Conservation (phyloP, 2,888 invertebrate species). For the Macrosoma leucophasiata region DNA sequence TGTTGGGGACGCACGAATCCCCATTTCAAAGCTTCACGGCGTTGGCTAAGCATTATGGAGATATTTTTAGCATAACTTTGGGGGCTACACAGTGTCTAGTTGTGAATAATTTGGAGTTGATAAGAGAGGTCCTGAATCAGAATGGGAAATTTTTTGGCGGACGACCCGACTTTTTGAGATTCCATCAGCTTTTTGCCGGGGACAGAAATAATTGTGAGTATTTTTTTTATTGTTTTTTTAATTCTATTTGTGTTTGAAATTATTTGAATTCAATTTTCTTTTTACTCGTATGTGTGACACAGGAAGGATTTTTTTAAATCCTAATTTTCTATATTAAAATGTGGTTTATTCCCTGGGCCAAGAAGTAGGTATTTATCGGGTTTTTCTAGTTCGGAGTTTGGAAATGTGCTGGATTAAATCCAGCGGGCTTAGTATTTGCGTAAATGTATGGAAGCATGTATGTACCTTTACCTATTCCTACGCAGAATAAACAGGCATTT, state of each 20-base stretch:
- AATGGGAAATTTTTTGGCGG: constrained; percentile 90
- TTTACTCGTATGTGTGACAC: too few species aligned
- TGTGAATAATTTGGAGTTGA: constrained; percentile 82
- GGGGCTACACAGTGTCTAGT: constrained; percentile 82
- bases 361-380: too few species aligned
- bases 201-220: constrained; percentile 92
- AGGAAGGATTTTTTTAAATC: too few species aligned
- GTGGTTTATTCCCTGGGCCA: too few species aligned
- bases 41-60: constrained; percentile 81
- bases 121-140: constrained; percentile 84
- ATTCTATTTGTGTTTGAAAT: not conserved
- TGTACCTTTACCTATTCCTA: too few species aligned
- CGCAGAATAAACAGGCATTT: too few species aligned
- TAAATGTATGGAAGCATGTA: too few species aligned
- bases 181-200: constrained; percentile 88
- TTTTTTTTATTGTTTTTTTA: constrained; percentile 7
- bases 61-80: constrained; percentile 81
- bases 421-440: too few species aligned
- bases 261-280: too few species aligned
- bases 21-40: constrained; percentile 84
- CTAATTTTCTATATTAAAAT: too few species aligned
- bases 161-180: constrained; percentile 86
- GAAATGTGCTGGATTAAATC: too few species aligned
- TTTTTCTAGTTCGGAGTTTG: too few species aligned
- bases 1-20: constrained; percentile 77